A percentile compares a stretch with the other conserved stretches of the same genome.
Conservation (phyloP, 2,113 vertebrate genomes). For the Nycticebus coucang region DNA sequence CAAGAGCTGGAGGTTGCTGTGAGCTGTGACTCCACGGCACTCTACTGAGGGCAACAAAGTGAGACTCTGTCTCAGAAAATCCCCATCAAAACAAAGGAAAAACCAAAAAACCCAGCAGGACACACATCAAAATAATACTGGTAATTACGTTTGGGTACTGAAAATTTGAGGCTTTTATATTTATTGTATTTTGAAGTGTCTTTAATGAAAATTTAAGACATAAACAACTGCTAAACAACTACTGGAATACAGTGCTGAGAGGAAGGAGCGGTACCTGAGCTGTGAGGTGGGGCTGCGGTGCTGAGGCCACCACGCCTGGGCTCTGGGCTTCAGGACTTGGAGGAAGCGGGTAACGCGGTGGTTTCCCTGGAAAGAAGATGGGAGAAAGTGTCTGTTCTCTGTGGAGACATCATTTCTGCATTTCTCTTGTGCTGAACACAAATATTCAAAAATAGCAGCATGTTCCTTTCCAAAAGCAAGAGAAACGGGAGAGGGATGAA, state of each 20-base stretch:
- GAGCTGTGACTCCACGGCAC: too few species aligned
- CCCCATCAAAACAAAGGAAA: background rate
- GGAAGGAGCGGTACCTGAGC: slow-evolving; percentile 86
- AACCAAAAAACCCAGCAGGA: background rate
- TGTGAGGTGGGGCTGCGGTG: slow-evolving; percentile 83
- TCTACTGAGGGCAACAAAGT: background rate
- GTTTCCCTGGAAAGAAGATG: slow-evolving; percentile 62
- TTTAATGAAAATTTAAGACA: background rate
- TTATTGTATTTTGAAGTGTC: background rate
- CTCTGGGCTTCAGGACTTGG: background rate
- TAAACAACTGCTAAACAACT: background rate
- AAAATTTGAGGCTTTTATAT: background rate
- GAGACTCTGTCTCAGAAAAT: background rate
- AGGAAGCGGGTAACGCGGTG: background rate
- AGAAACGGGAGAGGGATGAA: background rate
- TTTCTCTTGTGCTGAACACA: background rate
- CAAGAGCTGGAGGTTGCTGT: too few species aligned
- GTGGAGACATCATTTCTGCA: fast-evolving
- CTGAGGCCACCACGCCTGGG: slow-evolving; percentile 56
- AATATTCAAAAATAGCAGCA: background rate
- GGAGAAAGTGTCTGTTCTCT: background rate
- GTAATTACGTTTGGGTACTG: background rate
- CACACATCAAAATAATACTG: background rate
- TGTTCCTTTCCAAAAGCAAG: background rate
- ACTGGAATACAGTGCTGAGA: background rate